These are phyloP conservation scores for Teleogryllus oceanicus DNA, from an alignment of 2,888 invertebrate genomes.

Conservation along the genomic window DNA sequence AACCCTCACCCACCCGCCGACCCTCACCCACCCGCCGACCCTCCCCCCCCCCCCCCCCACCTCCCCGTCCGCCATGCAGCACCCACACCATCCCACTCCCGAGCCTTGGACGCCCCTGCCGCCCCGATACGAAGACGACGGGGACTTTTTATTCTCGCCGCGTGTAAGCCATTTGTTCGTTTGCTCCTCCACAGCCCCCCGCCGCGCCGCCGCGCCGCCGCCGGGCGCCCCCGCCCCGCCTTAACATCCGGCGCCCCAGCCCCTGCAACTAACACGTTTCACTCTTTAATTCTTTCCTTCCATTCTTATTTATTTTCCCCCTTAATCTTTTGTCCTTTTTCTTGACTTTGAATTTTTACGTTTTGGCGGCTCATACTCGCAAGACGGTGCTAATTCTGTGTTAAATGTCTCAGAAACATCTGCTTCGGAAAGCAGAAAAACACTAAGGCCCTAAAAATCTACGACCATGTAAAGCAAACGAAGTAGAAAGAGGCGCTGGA, in stretches of 20 bases:
- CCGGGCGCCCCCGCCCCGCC: background rate
- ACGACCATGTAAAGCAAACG: constrained; percentile 6
- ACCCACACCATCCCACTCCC: too few species aligned
- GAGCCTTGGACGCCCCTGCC: background rate
- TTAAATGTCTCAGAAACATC: constrained; percentile 34
- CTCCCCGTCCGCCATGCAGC: too few species aligned
- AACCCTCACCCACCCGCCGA: too few species aligned
- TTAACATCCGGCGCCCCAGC: background rate
- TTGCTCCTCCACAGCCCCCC: constrained; percentile 19
- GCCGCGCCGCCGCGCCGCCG: background rate
- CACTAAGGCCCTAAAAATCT: background rate
- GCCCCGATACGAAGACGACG: background rate
- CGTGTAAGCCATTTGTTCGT: constrained; percentile 34
- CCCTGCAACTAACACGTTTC: constrained; percentile 1
- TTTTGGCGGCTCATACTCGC: background rate
- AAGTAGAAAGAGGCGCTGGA: background rate
- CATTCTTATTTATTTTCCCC: constrained; percentile 12
- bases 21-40: accelerated
- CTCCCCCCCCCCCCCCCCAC: too few species aligned
- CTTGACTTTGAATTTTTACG: background rate
- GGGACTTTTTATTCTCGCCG: constrained; percentile 32
- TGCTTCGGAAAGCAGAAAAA: constrained; percentile 23
- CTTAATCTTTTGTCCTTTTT: constrained; percentile 7
- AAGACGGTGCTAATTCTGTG: constrained; percentile 33
- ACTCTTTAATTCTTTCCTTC: constrained; percentile 1